These are phyloP conservation scores for Drosophila ogumai DNA, from an alignment of 1,140 invertebrate species.

Conservation along the genomic window DNA sequence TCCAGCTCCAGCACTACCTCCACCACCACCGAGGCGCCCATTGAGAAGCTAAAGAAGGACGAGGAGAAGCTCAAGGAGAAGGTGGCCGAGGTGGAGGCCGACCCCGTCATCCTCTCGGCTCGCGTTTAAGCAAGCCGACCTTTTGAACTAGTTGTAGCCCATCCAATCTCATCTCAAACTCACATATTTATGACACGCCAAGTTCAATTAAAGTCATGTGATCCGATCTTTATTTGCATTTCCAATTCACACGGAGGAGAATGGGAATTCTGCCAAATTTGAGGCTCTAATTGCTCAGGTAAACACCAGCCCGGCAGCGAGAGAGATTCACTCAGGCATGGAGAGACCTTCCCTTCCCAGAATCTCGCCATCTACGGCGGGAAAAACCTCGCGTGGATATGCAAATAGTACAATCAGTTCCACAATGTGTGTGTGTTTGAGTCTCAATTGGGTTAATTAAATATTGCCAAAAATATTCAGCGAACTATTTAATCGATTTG, in stretches of 20 bases:
- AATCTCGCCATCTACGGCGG: conserved; percentile 9
- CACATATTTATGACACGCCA: conserved; percentile 71
- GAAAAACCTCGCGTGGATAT: conserved; percentile 27
- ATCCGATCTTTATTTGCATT: conserved; percentile 73
- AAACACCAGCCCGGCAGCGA: conserved; percentile 24
- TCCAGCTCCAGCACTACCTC: not conserved
- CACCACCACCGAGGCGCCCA: conserved; percentile 57
- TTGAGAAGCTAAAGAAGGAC: conserved; percentile 67
- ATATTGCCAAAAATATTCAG: conserved; percentile 47
- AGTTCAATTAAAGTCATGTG: conserved; percentile 82
- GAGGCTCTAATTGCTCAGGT: conserved; percentile 68
- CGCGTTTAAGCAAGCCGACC: conserved; percentile 56
- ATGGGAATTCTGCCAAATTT: conserved; percentile 35
- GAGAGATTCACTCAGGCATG: conserved; percentile 47
- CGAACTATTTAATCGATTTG: conserved; percentile 23
- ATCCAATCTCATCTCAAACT: conserved; percentile 25
- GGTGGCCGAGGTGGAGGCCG: conserved; percentile 82
- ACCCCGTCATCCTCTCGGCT: conserved; percentile 75
- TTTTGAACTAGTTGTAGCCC: conserved; percentile 45
- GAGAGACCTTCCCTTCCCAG: conserved; percentile 36
- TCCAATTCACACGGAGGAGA: conserved; percentile 63
- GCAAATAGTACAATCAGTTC: conserved; percentile 30
- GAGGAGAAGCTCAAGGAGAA: conserved; percentile 83
- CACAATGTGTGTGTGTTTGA: not conserved
- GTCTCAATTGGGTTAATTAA: conserved; percentile 65